Base-by-base conservation (phyloP, 1,140 invertebrate genomes). In the Agraylea sexmaculata region DNA sequence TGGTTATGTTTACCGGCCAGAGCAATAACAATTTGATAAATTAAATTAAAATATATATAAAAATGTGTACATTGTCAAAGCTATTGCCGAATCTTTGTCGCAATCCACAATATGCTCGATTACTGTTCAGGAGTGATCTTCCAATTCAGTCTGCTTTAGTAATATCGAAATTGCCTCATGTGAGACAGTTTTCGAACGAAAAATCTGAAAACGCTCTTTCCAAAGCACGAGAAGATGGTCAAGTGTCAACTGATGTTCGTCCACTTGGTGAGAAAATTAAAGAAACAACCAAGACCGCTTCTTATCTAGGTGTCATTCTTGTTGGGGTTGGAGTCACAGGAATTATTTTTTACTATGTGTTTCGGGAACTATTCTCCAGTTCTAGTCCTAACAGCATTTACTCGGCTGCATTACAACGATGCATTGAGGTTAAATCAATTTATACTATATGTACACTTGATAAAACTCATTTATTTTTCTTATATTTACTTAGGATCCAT, bases 301-400 rank as follows among this genome's bases (percentile, higher is more conserved):
- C 80, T 31, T 89, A 90, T 52, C 70, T 80, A 43, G 76, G 75
- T 8, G 74, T 92, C n/a, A 86, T 91, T 37, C 41, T 89, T 20
- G 57, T 74, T 21, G 87, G 87, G 12, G 53, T 88, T 29, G 80
- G 78, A 16, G 70, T 89, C 0, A 86, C 82, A 17, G 78, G 76
- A 32, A 57, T 80, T 2, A 77, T 93, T 57, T 80, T 88, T 51
- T 92, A 82, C 58, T 73, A 78, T 25, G 74, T 92, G 44, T 84
- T 88, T 50, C 70, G 72, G 40, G 89, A 93, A 62, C 60, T 93
- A 15, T 90, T 92, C 64, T 91, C 87, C 3, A 77, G 73, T 47
- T 78, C 83, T 49, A 91, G 87, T 61, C 77, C 85, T 0, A 86
- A 84, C 64, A 83, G 76, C 51, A 72, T 93, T 42, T 93, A 90